Base-by-base conservation (phyloP, 2,888 invertebrate genomes). In the Stegophylla sp. region DNA sequence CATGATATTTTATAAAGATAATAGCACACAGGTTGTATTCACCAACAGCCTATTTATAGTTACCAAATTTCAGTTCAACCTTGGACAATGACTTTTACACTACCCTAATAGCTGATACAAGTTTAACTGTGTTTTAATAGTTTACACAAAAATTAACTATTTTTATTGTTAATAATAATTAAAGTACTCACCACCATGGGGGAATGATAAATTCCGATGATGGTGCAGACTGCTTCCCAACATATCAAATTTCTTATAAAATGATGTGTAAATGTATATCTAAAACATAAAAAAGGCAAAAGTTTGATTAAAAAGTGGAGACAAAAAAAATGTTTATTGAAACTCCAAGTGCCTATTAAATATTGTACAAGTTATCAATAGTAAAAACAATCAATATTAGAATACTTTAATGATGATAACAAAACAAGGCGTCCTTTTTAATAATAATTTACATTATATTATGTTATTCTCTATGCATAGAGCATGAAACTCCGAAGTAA, bases 191-290 rank as follows among this genome's bases (percentile, higher is more conserved):
- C 79, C 79, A 51, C 79, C 79, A 17, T 79, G 79, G 17, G 79
- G 79, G 15, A 79, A 79, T 26, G 79, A 79, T 71, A 79, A 71
- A 13, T 71, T 79, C 51, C 79, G 34, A 26, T 71, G 61, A 71
- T 79, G 79, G 63, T 79, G 79, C 34, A 79, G 13, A 61, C 79
- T 79, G 71, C 71, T 79, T 56, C 71, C 79, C 71, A 79, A 79
- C 79, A 79, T 79, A 69, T 77, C 51, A 63, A n/a, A 48, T 20
- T 34, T 2, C 1, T 75, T 51, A 34, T 75, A 5, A 17, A 75
- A 34, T 34, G 34, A 34, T 4, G 7, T 10, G 15, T 43, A 64
- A 2, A 56, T 17, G 56, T 43, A 53, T 41, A 63, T 61, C 74
- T 75, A 34, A 20, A 75, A 75, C 20, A 64, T 20, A 63, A 51